phyloP scores from a whole-genome alignment of 2,888 invertebrate genomes.

The Aleiodes leptofemur region DNA sequence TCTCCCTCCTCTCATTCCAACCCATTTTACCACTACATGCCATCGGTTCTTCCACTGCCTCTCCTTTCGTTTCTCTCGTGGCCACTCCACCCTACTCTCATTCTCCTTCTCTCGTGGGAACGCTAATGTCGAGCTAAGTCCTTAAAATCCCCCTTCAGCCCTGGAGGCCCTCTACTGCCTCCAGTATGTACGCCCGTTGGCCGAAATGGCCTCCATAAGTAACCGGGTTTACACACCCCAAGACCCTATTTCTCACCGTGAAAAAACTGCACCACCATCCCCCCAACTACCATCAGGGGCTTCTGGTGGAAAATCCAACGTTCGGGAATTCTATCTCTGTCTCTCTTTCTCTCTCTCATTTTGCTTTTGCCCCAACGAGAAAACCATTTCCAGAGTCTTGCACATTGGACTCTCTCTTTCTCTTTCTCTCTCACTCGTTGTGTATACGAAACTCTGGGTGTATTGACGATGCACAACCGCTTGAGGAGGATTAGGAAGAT shows the following conservation, averaged over 20 bases:
- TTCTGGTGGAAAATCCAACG: slow-evolving; percentile 37
- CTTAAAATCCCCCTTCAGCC: slow-evolving; percentile 72
- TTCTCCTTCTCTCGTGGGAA: slow-evolving; percentile 61
- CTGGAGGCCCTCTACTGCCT: slow-evolving; percentile 60
- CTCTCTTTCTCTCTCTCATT: background rate
- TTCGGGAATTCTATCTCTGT: slow-evolving; percentile 1
- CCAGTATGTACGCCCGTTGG: slow-evolving; percentile 65
- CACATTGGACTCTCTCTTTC: slow-evolving; percentile 6
- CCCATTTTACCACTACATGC: slow-evolving; percentile 44
- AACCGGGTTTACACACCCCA: slow-evolving; percentile 74
- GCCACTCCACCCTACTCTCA: slow-evolving; percentile 45
- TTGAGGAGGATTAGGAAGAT: slow-evolving; percentile 67
- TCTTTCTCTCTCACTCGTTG: background rate
- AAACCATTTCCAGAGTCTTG: slow-evolving; percentile 26
- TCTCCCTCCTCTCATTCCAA: background rate
- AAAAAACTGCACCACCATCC: slow-evolving; percentile 70
- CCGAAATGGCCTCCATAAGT: slow-evolving; percentile 75
- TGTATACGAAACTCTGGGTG: slow-evolving; percentile 21
- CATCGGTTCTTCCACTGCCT: slow-evolving; percentile 48
- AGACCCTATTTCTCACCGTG: slow-evolving; percentile 73
- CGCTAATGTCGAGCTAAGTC: slow-evolving; percentile 75
- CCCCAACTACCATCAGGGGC: slow-evolving; percentile 49
- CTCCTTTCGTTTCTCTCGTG: slow-evolving; percentile 51
- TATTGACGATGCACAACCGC: slow-evolving; percentile 62
- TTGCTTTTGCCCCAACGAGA: slow-evolving; percentile 9